Base-by-base conservation (phyloP, 2,888 invertebrate species). In the Noctua comes region DNA sequence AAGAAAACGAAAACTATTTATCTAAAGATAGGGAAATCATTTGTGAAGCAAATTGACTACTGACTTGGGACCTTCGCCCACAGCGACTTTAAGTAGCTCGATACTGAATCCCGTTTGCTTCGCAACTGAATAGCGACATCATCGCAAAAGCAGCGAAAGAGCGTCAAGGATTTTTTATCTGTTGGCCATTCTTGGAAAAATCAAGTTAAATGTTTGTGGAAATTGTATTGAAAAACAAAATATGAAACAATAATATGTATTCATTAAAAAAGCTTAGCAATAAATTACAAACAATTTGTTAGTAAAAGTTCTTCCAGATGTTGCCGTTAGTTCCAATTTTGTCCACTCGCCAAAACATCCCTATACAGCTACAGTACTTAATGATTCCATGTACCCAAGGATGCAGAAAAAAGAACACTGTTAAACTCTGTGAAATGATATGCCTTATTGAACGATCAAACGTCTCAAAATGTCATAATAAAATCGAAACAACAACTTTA, bases 381-480 rank as follows among this genome's bases (percentile, higher is more conserved):
- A n/a, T 27, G 10, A 4, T 27, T 43, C 66, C 66, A 43, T 43
- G n/a, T 27, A 8, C 27, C 13, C 27, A 43, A 6, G 18, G 4
- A 27, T 51, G 2, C 24, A 69, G 16, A 57, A 65, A 65, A 73
- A 11, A 62, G n/a, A 64, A 64, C 1, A 72, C 10, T 27, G 1
- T 13, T 10, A 18, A 57, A 24, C 21, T 79, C 57, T 79, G 48
- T 82, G 75, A 46, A 31, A 18, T 75, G 27, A 51, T 74, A 64
- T 43, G 27, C 27, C n/a, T 8, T 46, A 16, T 40, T 54, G 72
- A 72, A 70, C n/a, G 43, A 36, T 36, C 16, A 66, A 18, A 66
- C 66, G 8, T 48, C 54, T 21, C 18, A 54, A 13, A 18, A 66
- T 51, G 65, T 75, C 86, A 82, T 43, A 86, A 86, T 73, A 86